Evolutionary conservation across 2,888 invertebrate species (phyloP).

Genomic region (Apamea monoglypha): DNA sequence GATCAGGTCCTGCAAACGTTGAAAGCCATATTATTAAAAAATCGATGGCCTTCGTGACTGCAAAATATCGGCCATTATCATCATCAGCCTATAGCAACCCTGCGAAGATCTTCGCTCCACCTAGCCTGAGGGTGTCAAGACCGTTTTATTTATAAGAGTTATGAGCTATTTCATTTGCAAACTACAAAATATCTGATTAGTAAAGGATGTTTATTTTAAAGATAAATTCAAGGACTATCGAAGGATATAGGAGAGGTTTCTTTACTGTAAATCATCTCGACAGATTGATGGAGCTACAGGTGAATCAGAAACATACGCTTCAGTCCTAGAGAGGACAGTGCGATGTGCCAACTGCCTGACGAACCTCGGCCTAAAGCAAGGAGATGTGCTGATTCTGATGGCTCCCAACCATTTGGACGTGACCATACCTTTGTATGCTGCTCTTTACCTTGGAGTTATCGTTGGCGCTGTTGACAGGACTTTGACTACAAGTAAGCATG

Average conservation of each 20-base stretch:
- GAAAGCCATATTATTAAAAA: too few relatives aligned
- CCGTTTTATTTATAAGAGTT: not conserved
- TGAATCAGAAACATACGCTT: constrained; percentile 82
- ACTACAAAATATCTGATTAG: not conserved
- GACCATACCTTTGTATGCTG: constrained; percentile 85
- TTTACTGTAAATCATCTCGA: not conserved
- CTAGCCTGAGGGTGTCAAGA: not conserved
- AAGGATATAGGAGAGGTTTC: too few relatives aligned
- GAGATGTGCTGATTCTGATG: constrained; percentile 86
- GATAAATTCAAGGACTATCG: not conserved
- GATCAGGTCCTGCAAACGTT: too few relatives aligned
- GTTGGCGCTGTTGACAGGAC: constrained; percentile 79
- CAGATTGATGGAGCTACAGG: constrained; percentile 85
- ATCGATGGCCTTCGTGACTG: too few relatives aligned
- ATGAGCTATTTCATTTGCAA: not conserved
- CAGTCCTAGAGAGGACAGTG: constrained; percentile 80
- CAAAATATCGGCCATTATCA: too few relatives aligned
- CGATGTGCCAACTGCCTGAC: constrained; percentile 83
- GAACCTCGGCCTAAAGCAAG: constrained; percentile 78
- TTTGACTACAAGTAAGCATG: constrained; percentile 69
- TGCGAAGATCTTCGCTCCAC: too few relatives aligned
- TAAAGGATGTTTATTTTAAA: not conserved
- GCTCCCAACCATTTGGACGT: constrained; percentile 86
- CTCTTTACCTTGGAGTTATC: constrained; percentile 83
- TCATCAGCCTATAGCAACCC: too few relatives aligned